Conservation (phyloP, 2,888 invertebrate genomes). For the Euproctis similis region DNA sequence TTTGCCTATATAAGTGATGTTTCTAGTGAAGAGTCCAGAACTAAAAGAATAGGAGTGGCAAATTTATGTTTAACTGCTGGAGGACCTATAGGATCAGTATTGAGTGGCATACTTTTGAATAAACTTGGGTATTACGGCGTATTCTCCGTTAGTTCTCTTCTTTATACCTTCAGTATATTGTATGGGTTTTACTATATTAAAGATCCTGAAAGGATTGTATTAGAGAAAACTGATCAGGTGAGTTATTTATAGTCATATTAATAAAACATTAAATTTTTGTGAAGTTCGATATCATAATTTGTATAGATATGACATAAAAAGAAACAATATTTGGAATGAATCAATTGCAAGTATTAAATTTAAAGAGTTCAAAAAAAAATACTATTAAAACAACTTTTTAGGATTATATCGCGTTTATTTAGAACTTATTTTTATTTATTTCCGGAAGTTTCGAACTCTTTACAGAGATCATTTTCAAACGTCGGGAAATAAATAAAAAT, state of each 20-base stretch:
- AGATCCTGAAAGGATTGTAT: conserved; percentile 36
- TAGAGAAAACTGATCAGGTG: conserved; percentile 19
- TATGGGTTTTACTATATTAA: conserved; percentile 61
- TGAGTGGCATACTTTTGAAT: conserved; percentile 57
- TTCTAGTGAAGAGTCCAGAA: conserved; percentile 71
- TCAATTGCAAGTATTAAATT: too few species aligned
- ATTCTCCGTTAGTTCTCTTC: conserved; percentile 51
- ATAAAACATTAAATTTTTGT: too few species aligned
- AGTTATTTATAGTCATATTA: conserved; percentile 3
- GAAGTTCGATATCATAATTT: too few species aligned
- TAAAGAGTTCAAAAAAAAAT: too few species aligned
- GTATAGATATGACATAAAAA: too few species aligned
- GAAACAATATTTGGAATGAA: too few species aligned
- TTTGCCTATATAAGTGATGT: conserved; percentile 78
- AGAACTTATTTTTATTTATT: too few species aligned
- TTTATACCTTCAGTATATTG: conserved; percentile 55
- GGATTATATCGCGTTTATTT: too few species aligned
- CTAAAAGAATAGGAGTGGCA: conserved; percentile 76
- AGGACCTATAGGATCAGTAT: conserved; percentile 53
- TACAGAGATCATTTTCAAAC: too few species aligned
- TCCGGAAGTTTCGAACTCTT: too few species aligned
- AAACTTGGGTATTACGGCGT: conserved; percentile 71
- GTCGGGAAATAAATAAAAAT: too few species aligned
- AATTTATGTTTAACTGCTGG: conserved; percentile 60
- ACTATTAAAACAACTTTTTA: too few species aligned